phyloP scores from a whole-genome alignment of 1,140 invertebrate species.

The Gerris buenoi region DNA sequence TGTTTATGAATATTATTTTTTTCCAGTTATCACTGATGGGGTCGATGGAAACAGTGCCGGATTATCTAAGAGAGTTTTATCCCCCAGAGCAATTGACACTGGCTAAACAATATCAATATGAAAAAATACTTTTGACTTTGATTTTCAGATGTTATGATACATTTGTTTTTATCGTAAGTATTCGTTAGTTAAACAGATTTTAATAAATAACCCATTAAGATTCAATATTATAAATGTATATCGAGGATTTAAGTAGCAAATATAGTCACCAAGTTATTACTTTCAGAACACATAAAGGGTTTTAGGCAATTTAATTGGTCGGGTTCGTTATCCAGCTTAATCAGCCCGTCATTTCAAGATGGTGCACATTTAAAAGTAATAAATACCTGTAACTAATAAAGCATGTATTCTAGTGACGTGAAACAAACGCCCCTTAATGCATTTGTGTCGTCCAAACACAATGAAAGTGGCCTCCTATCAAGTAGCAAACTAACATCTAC shows the following conservation, averaged over 20 bases:
- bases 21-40: not conserved
- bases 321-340: too few relatives aligned
- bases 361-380: too few relatives aligned
- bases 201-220: not conserved
- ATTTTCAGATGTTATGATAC: not conserved
- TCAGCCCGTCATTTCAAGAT: not conserved
- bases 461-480: too few relatives aligned
- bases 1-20: too few relatives aligned
- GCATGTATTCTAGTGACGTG: too few relatives aligned
- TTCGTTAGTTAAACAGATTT: too few relatives aligned
- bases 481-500: too few relatives aligned
- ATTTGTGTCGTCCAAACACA: too few relatives aligned
- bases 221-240: not conserved
- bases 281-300: not conserved
- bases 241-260: not conserved
- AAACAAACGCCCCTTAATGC: too few relatives aligned
- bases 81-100: not conserved
- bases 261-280: not conserved
- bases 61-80: not conserved
- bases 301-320: not conserved
- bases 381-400: too few relatives aligned
- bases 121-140: constrained; percentile 3
- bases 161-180: not conserved
- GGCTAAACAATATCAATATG: not conserved
- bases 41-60: not conserved